Evolutionary conservation across 2,888 invertebrate genomes (phyloP), one percentile per base, ranked within the genome.

Genomic region (Aporophyla lueneburgensis): DNA sequence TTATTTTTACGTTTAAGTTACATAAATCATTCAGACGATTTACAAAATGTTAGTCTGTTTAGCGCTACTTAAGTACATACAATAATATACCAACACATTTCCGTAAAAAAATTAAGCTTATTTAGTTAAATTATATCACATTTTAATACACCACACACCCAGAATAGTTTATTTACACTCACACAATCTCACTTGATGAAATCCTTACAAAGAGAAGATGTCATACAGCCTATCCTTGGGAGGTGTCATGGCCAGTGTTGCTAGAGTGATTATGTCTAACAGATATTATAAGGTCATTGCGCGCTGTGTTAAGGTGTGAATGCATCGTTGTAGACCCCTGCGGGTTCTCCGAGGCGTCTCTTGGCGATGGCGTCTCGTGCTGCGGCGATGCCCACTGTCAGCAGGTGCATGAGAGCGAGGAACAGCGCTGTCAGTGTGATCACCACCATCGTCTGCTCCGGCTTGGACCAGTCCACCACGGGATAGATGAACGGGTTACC

Each of bases 381-480:
- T 24, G 97, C 94, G 63, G 97, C 97, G 43, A 98, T 88, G 27
- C 96, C 94, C 80, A 97, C 98, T 10, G 97, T 95, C 27, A 97
- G 88, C 56, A 97, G 95, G 92, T 98, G 98, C 89, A 98, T 96
- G 72, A 98, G 91, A 4, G 97, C 96, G 19, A 98, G 96, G 92
- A 98, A 98, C 46, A 97, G 91, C 14, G 97, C 97, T 14, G 98
- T 98, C 58, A 97, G 97, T 0, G 97, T 94, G 84, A 98, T 97
- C 78, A 98, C 97, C 33, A 97, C 95, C 80, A 97, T 92, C 6
- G 98, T 97, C 86, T 96, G 96, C 67, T 97, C 95, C 0, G 98
- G 98, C 89, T 97, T 97, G 65, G 97, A 96, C 98, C 98, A 99
- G 95, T 98, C 97, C 86, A 99, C 96, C 82, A 98, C 97, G 53